phyloP scores from a whole-genome alignment of 2,888 invertebrate genomes.

The Tupiocoris notatus region DNA sequence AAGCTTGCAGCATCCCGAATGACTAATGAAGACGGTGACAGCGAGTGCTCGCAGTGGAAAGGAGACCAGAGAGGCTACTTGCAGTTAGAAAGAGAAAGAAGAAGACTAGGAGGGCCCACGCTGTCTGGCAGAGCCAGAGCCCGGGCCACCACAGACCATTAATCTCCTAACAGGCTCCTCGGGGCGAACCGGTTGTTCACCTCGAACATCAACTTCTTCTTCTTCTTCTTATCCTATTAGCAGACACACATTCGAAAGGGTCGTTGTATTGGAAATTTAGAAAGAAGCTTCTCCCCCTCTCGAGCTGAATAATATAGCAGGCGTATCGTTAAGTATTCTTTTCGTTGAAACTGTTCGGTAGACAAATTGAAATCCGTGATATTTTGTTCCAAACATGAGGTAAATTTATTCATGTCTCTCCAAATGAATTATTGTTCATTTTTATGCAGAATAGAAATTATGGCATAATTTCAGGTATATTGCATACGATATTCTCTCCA shows the following conservation, averaged over 20 bases:
- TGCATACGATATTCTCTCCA: no score
- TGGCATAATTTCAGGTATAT: no score
- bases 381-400: no score
- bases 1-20: conserved; percentile 5
- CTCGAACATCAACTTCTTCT: not conserved
- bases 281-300: not conserved
- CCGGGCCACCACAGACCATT: conserved; percentile 7
- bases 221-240: conserved; percentile 4
- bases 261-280: not conserved
- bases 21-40: conserved; percentile 12
- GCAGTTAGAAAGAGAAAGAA: not conserved
- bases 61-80: not conserved
- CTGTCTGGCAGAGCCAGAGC: conserved; percentile 17
- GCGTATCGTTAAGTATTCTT: no score
- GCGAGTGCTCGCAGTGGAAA: no score
- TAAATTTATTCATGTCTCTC: no score
- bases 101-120: conserved; percentile 2
- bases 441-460: no score
- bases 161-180: conserved; percentile 3
- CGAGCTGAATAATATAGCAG: no score
- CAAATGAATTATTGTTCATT: no score
- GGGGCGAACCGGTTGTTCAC: conserved; percentile 13
- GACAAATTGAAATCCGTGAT: no score
- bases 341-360: no score
- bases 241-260: not conserved